Percentiles rank a stretch among this genome's conserved stretches.
These are phyloP conservation scores for Zaprionus nigranus DNA, from an alignment of 1,140 invertebrate genomes.

Conservation along the genomic window DNA sequence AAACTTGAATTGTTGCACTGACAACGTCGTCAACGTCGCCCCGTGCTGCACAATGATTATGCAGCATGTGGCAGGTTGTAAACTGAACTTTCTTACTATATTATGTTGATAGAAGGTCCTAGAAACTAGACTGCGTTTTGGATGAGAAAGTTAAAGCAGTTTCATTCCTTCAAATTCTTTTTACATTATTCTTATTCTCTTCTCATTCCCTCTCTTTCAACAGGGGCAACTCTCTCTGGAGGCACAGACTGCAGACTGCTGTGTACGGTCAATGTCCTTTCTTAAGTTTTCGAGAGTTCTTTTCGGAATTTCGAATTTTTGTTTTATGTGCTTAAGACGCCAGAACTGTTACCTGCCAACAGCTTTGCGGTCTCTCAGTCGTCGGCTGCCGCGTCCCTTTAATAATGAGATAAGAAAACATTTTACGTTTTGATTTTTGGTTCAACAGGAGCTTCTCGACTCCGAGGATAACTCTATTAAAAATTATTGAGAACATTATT, in stretches of 20 bases:
- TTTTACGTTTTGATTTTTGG: constrained; percentile 49
- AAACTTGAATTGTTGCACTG: constrained; percentile 48
- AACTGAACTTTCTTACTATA: not conserved
- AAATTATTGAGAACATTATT: constrained; percentile 49
- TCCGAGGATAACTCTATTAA: constrained; percentile 70
- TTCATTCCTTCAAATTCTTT: constrained; percentile 39
- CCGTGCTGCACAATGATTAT: not conserved
- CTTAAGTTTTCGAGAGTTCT: constrained; percentile 24
- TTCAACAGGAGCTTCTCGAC: constrained; percentile 26
- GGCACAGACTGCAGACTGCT: constrained; percentile 1
- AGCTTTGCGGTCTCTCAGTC: constrained; percentile 9
- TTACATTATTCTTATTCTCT: constrained; percentile 48
- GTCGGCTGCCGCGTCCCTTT: constrained; percentile 56
- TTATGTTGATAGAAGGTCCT: not conserved
- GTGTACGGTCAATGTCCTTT: constrained; percentile 54
- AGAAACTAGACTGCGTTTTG: not conserved
- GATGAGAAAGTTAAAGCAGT: not conserved
- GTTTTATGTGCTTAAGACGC: constrained; percentile 51
- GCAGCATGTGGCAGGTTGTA: constrained; percentile 14
- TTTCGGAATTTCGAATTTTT: constrained; percentile 46
- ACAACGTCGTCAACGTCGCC: constrained; percentile 3
- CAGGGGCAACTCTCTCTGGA: too few relatives aligned
- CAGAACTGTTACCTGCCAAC: constrained; percentile 40
- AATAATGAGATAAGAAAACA: constrained; percentile 74
- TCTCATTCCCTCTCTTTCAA: constrained; percentile 2